Conservation (phyloP, 1,140 invertebrate genomes). For the Temnothorax longispinosus region DNA sequence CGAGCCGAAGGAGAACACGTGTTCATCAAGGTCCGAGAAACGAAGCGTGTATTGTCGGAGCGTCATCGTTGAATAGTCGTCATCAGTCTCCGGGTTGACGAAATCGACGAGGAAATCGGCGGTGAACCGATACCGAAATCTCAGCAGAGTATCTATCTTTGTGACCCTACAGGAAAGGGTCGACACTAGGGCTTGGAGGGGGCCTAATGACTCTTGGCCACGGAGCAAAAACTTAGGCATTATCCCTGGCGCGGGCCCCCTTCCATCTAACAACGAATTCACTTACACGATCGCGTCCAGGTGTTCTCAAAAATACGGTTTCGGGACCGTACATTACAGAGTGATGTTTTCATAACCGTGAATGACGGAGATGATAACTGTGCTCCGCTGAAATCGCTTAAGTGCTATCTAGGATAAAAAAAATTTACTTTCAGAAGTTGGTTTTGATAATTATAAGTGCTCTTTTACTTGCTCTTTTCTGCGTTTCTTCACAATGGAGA, state of each 20-base stretch:
- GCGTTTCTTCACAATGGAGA: neutral
- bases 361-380: conserved; percentile 11
- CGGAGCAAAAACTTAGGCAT: conserved; percentile 51
- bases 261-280: conserved; percentile 61
- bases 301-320: conserved; percentile 31
- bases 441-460: neutral
- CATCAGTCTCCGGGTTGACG: neutral
- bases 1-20: neutral
- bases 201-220: conserved; percentile 58
- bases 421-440: neutral
- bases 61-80: neutral
- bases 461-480: neutral
- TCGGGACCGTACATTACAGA: neutral
- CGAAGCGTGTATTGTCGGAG: neutral
- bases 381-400: neutral
- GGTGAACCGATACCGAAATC: conserved; percentile 56
- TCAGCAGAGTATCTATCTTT: conserved; percentile 66
- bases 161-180: conserved; percentile 9
- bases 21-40: neutral
- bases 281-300: conserved; percentile 39
- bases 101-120: conserved; percentile 49
- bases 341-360: neutral
- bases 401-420: neutral
- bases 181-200: neutral
- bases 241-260: conserved; percentile 39